phyloP scores from a whole-genome alignment of 2,797 vertebrate species.

The Arrhamphus sclerolepis region DNA sequence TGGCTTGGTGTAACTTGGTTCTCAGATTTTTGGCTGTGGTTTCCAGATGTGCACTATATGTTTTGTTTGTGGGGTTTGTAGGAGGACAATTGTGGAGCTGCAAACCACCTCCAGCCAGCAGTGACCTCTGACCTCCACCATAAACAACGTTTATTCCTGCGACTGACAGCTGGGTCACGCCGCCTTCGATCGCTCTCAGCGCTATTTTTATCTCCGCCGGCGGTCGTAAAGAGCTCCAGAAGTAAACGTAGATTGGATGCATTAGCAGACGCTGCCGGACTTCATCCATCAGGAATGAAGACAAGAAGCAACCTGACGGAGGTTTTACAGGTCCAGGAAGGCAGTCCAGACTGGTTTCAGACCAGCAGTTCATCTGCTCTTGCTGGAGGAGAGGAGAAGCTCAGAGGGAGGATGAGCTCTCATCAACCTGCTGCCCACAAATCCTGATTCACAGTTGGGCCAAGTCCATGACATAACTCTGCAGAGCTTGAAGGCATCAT shows the following conservation, averaged over 20 bases:
- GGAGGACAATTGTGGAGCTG: neutral
- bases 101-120: no score
- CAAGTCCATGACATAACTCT: neutral
- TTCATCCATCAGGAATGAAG: neutral
- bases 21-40: no score
- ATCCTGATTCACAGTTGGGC: neutral
- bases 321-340: neutral
- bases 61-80: no score
- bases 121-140: neutral
- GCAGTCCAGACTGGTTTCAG: neutral
- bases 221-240: neutral
- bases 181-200: neutral
- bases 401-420: neutral
- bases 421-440: neutral
- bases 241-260: neutral
- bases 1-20: no score
- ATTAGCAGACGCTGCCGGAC: neutral
- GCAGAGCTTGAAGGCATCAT: neutral
- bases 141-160: neutral
- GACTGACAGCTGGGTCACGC: neutral
- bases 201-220: neutral
- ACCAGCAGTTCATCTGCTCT: neutral
- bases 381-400: neutral
- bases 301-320: neutral
- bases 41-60: no score